Base-by-base conservation (phyloP, 2,113 vertebrate species). In the Anhinga rufa region DNA sequence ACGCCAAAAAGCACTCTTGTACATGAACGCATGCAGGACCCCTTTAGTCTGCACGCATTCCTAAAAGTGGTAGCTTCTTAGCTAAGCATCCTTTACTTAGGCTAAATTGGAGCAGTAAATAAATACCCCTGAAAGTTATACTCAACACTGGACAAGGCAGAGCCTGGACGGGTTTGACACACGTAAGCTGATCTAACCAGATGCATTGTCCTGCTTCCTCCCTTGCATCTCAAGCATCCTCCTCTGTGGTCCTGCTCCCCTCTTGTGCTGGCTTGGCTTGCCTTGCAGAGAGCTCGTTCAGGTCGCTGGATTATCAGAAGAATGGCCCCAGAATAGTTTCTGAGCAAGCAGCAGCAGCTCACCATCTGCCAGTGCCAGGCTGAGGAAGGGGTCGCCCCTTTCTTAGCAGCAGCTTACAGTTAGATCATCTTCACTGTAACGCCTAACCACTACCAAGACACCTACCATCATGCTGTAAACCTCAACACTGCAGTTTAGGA, bases 381-480 rank as follows among this genome's bases (percentile, higher is more conserved):
- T 55, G 42, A 78, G 36, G 54, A 75, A 74, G 31, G n/a, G 20
- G 15, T 51, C 72, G 51, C 7, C 15, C 9, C 4, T 4, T 6
- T 31, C 24, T 42, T 38, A 55, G 40, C 52, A 68, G n/a, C 58
- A 82, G 48, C 7, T 70, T 34, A 17, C 9, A 5, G 32, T n/a
- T 51, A 54, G 9, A 32, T 19, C 20, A 17, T 29, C 72, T 68
- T 48, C 0, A 0, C n/a, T 8, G 14, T 46, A 76, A 82, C 0
- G 2, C 44, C 55, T 12, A 15, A 31, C 21, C 1, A 1, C 29
- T 64, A 42, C 44, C 44, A 31, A 31, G 52, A 61, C 38, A 8
- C 25, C 29, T 25, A 7, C 32, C 29, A 7, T 24, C 61, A 21
- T 1, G 1, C 48, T 46, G 60, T 9, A 42, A 54, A 18, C 38